phyloP scores from a whole-genome alignment of 2,797 vertebrate genomes.

The Apodemus agrarius region DNA sequence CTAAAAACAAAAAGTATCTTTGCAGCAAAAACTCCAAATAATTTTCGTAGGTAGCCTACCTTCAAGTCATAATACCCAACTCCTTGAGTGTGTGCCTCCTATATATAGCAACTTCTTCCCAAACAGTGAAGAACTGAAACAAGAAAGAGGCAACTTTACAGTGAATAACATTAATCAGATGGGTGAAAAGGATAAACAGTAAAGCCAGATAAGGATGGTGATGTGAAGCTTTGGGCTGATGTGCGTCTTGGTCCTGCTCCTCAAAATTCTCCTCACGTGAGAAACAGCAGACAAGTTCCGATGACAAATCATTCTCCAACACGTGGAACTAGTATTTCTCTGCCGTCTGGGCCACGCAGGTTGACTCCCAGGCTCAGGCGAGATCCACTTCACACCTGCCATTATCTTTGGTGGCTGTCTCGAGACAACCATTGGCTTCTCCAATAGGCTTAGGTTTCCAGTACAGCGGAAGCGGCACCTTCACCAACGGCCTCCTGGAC shows the following conservation, averaged over 20 bases:
- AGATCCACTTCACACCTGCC: background rate
- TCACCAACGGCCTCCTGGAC: background rate
- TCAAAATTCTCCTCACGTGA: background rate
- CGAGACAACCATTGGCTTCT: background rate
- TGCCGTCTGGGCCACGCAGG: background rate
- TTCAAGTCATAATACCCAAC: background rate
- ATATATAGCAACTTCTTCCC: background rate
- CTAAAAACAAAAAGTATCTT: background rate
- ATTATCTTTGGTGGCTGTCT: background rate
- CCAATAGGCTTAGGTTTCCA: background rate
- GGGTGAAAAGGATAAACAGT: background rate
- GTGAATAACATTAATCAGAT: background rate
- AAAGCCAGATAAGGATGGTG: background rate
- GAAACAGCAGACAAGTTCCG: background rate
- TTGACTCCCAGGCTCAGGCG: background rate
- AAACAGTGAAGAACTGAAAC: background rate
- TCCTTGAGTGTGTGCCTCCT: background rate
- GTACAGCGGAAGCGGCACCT: background rate
- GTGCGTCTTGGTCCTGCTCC: background rate
- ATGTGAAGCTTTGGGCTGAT: background rate
- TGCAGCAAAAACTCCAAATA: slow-evolving; percentile 5
- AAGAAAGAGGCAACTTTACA: background rate
- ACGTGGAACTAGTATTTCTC: background rate
- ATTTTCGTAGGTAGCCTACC: background rate
- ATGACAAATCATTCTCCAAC: background rate